A percentile compares a stretch with the other conserved stretches of the same genome.
Conservation (phyloP, 2,113 vertebrate species). For the Tricholaema leucomelas region DNA sequence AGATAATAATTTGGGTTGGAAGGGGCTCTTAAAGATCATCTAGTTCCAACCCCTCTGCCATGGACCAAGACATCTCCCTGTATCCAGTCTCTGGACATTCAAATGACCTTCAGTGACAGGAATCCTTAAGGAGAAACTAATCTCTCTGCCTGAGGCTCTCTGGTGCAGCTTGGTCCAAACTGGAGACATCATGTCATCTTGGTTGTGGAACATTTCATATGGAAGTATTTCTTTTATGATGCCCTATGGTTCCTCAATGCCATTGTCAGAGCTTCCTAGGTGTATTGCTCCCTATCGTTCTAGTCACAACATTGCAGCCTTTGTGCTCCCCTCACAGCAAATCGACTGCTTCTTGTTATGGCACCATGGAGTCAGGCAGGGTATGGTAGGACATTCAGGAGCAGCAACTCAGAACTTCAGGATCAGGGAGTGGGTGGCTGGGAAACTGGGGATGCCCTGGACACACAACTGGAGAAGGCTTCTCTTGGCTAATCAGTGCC, state of each 20-base stretch:
- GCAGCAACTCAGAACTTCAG: not conserved
- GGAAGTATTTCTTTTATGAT: not conserved
- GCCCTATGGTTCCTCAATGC: not conserved
- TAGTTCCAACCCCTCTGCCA: too few species aligned
- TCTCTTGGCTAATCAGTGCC: not conserved
- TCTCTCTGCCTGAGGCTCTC: not conserved
- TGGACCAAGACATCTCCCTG: too few species aligned
- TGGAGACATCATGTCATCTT: not conserved
- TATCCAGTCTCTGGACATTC: not conserved
- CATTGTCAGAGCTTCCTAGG: not conserved
- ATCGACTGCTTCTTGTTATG: accelerated
- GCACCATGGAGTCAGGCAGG: too few species aligned
- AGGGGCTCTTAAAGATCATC: too few species aligned
- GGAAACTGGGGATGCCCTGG: not conserved
- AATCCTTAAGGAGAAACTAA: not conserved
- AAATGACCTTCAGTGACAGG: not conserved
- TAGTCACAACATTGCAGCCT: not conserved
- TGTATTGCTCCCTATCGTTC: not conserved
- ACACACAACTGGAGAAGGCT: not conserved
- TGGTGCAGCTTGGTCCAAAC: accelerated
- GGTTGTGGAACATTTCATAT: not conserved
- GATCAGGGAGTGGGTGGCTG: not conserved
- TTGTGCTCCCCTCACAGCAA: accelerated
- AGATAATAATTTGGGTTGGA: too few species aligned
- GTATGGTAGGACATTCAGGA: not conserved